Base-by-base conservation (phyloP, 2,797 vertebrate genomes). In the Thalassophryne amazonica region DNA sequence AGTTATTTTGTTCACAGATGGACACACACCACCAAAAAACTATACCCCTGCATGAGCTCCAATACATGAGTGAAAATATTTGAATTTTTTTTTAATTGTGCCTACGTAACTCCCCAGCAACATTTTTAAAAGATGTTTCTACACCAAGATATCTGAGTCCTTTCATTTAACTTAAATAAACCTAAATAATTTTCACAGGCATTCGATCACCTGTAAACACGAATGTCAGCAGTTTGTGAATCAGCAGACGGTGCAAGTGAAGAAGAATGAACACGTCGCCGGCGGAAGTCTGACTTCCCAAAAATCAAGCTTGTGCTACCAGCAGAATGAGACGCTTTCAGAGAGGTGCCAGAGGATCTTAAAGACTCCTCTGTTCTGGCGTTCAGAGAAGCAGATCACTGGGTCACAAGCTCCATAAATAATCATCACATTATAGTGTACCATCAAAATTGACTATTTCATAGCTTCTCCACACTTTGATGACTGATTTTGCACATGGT, bases 401-500 rank as follows among this genome's bases (percentile, higher is more conserved):
- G 34, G 54, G 35, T 62, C 45, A 42, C 22, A 45, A 54, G 74
- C 65, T 71, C 40, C 59, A 74, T 42, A 14, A 42, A 57, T 46
- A 53, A 49, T 36, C 57, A 47, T 38, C 39, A 3, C 36, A 7
- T 27, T 41, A n/a, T 22, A n/a, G 31, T 47, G 56, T 54, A 61
- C 52, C n/a, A 56, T 45, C 13, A 24, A 45, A 15, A 55, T 39
- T 40, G 25, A 57, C 36, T 58, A 45, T 60, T 63, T 65, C 60
- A 68, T 83, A 22, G 64, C 60, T 52, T 70, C 36, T 42, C 40
- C 71, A 70, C 65, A 49, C 49, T 62, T 79, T 69, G 54, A 70
- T 76, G 71, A 50, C 71, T 60, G 13, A 63, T 80, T 70, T 73
- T 83, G 38, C 61, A 66, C 76, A 66, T 60, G 61, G 52, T 67